Evolutionary conservation across 2,888 invertebrate species (phyloP), one percentile per base, ranked within the genome.

Genomic region (Erpobdella octoculata): DNA sequence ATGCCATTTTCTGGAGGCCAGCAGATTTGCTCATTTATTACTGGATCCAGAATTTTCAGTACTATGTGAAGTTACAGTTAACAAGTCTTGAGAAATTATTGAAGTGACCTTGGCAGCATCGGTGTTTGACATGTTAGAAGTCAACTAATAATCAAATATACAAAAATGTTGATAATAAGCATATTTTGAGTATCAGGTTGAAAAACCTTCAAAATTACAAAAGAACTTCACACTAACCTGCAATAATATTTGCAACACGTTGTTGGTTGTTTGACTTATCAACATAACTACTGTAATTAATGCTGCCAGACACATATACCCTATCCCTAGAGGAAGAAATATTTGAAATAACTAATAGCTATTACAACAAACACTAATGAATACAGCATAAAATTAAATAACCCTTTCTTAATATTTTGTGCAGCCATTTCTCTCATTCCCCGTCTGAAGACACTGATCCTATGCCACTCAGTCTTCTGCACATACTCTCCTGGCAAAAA

Each of bases 381-480:
- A 18, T 6, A 9, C 2, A 36, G 18, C 6, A 46, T n/a, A 5
- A 38, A n/a, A 37, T 3, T 15, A 25, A 33, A 31, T 18, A 41
- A 79, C 79, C 94, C 94, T 84, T 92, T 93, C 79, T 88, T 90
- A 72, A 93, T 82, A 80, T 88, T 91, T 79, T 88, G 89, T 79
- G 89, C 88, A 0, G 92, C 89, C 0, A 87, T 87, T 36, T 93
- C 91, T 48, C 93, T 86, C 1, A 95, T 86, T 71, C 87, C 87
- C 2, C 92, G 92, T 79, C 89, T 91, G 81, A 94, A 94, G 8
- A 93, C 89, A 78, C 90, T 89, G 66, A 94, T 84, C 78, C 91
- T 86, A 83, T 94, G 94, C 94, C 94, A 94, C 77, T 93, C 93
- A 9, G 93, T 92, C 78, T 90, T 88, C 80, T 93, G 92, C 31